Percentiles rank a stretch among this genome's conserved stretches.
phyloP scores from a whole-genome alignment of 2,797 vertebrate genomes.

The Morus bassanus region DNA sequence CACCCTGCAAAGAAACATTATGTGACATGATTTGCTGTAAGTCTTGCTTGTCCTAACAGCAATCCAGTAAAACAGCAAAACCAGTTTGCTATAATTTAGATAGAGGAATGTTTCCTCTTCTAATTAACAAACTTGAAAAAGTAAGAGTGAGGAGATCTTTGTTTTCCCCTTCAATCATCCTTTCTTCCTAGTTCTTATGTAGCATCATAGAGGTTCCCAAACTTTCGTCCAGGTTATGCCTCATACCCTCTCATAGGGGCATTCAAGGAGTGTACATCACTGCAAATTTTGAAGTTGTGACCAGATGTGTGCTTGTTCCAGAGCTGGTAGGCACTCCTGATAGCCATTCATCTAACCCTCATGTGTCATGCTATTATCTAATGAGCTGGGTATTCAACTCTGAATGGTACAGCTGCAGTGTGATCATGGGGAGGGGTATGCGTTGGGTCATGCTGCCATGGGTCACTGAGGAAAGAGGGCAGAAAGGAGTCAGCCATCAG shows the following conservation, averaged over 20 bases:
- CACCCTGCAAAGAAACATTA: not conserved
- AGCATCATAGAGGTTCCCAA: not conserved
- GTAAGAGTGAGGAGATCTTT: not conserved
- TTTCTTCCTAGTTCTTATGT: not conserved
- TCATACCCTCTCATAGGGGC: not conserved
- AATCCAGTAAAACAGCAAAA: not conserved
- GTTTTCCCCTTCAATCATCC: not conserved
- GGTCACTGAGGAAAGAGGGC: not conserved
- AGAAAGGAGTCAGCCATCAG: not conserved
- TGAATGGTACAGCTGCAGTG: not conserved
- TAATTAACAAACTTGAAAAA: not conserved
- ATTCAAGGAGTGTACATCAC: not conserved
- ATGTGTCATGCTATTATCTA: not conserved
- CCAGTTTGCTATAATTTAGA: not conserved
- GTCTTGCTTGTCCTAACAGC: not conserved
- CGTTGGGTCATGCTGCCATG: rapidly evolving
- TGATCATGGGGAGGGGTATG: not conserved
- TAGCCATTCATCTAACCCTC: not conserved
- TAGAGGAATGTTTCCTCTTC: not conserved
- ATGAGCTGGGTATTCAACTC: not conserved
- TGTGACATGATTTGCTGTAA: not conserved
- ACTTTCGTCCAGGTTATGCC: not conserved
- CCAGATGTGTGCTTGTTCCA: not conserved
- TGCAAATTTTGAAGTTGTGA: not conserved
- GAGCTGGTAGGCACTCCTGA: not conserved